These are phyloP conservation scores for Amphibalanus amphitrite DNA, from an alignment of 1,140 invertebrate species.

Conservation along the genomic window DNA sequence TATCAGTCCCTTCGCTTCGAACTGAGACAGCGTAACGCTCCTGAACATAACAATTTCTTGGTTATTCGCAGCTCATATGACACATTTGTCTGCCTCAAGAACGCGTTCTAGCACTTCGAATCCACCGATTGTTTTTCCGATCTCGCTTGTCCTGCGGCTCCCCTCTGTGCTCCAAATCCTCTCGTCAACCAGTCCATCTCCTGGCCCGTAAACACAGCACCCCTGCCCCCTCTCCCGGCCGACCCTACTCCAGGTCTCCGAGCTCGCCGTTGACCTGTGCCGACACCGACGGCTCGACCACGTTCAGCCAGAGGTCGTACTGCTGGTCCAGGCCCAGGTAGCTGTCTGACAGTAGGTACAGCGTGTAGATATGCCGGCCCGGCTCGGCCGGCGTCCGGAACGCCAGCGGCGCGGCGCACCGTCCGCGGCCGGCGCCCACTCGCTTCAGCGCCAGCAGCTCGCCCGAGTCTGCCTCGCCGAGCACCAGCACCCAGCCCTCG, in stretches of 20 bases:
- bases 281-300: background rate
- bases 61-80: too few species aligned
- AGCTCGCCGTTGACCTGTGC: background rate
- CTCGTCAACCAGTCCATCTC: background rate
- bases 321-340: slow-evolving; percentile 93
- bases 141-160: too few species aligned
- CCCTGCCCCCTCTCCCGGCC: too few species aligned
- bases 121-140: too few species aligned
- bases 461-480: slow-evolving; percentile 46
- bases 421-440: slow-evolving; percentile 26
- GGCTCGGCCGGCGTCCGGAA: slow-evolving; percentile 41
- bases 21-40: too few species aligned
- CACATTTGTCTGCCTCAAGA: too few species aligned
- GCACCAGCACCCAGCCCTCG: slow-evolving; percentile 83
- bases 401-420: slow-evolving; percentile 33
- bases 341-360: slow-evolving; percentile 84
- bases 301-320: slow-evolving; percentile 37
- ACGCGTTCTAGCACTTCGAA: too few species aligned
- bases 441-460: slow-evolving; percentile 82
- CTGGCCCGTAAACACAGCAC: too few species aligned
- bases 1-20: too few species aligned
- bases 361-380: slow-evolving; percentile 50
- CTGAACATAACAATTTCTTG: too few species aligned
- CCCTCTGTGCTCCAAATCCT: too few species aligned
- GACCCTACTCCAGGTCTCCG: background rate